Base-by-base conservation (phyloP, 2,797 vertebrate genomes). In the Melanotaenia parkinsoni region DNA sequence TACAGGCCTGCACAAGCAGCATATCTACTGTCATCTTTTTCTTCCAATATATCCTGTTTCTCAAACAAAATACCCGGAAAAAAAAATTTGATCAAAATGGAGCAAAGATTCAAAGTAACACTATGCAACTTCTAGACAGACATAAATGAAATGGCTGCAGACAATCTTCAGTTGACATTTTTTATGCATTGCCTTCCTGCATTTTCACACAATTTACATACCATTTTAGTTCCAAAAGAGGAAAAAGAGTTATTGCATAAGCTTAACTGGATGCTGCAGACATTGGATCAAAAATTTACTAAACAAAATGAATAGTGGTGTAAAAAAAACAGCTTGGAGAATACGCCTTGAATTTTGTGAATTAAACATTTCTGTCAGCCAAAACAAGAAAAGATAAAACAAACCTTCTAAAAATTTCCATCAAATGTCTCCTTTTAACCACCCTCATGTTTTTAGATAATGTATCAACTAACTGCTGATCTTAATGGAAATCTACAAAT, bases 401-500 rank as follows among this genome's bases (percentile, higher is more conserved):
- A 74, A 86, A 78, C 38, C 38, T 66, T 74, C 43, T 24, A 1
- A 20, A 58, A 53, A 83, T 74, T 84, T 79, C 72, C 75, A 70
- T 85, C 86, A 86, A 43, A 16, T 4, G 6, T 43, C 18, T 45
- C 18, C 18, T 20, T 18, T 45, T 45, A 20, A 45, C 5, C 6
- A 20, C 5, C 43, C 43, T n/a, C 6, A n/a, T n/a, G 20, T n/a
- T n/a, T n/a, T n/a, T 13, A 16, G 5, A 43, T 77, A 70, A 37
- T 85, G 82, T 81, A 85, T 83, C 83, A 88, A 90, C 84, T 91
- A 81, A 86, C 88, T 85, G 81, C 76, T 91, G 85, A 94, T 92
- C 91, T 90, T 93, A 94, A 94, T 94, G 92, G 93, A 94, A 94
- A 94, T 93, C 91, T 93, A 82, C 87, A 84, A 90, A 87, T 77